Evolutionary conservation across 1,140 invertebrate species (phyloP).

Genomic region (Thaumatotibia leucotreta): DNA sequence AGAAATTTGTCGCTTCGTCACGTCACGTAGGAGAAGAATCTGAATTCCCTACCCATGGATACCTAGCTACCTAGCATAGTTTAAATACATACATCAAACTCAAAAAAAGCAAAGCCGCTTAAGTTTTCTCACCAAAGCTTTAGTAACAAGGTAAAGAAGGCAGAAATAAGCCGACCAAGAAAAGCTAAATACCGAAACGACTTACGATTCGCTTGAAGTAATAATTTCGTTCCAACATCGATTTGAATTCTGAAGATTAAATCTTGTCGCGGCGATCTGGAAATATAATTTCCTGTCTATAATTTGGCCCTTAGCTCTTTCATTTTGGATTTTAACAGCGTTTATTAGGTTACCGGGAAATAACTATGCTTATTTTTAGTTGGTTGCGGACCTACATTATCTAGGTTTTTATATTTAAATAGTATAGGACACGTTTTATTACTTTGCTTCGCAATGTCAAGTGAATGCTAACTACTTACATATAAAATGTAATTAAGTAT

Average conservation of each 20-base stretch:
- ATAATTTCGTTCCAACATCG: not conserved
- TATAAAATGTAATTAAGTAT: too few species aligned
- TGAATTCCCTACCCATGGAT: too few species aligned
- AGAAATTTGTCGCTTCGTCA: too few species aligned
- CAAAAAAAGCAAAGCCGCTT: not conserved
- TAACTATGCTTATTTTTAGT: not conserved
- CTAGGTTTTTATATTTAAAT: too few species aligned
- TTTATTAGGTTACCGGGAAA: not conserved
- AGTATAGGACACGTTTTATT: too few species aligned
- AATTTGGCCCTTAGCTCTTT: not conserved
- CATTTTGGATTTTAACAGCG: not conserved
- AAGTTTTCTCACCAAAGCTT: not conserved
- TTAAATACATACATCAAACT: not conserved
- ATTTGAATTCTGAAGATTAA: not conserved
- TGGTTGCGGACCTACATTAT: too few species aligned
- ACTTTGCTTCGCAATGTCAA: too few species aligned
- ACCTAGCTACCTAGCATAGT: too few species aligned
- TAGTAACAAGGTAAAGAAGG: not conserved
- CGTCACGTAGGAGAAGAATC: too few species aligned
- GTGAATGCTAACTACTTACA: too few species aligned
- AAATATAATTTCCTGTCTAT: conserved; percentile 1
- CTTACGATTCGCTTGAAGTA: not conserved
- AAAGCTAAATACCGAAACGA: not conserved
- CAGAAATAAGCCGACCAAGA: not conserved
- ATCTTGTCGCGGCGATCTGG: not conserved